These are phyloP conservation scores for Epistrophella euchroma DNA, from an alignment of 2,888 invertebrate genomes.

Conservation along the genomic window DNA sequence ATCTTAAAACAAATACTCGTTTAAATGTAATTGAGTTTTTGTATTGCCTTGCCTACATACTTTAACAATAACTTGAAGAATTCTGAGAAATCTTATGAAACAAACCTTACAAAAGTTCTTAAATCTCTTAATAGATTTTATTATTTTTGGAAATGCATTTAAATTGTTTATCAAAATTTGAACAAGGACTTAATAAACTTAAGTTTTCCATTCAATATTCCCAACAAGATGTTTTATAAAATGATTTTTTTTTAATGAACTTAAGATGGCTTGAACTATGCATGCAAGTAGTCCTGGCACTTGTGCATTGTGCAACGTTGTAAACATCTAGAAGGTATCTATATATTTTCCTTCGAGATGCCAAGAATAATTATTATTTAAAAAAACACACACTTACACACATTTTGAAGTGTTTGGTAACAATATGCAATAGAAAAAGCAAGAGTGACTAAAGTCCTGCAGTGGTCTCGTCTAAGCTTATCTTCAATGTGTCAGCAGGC, in stretches of 20 bases:
- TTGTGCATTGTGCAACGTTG: slow-evolving; percentile 36
- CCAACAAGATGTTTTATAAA: slow-evolving; percentile 9
- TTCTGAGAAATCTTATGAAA: too few species aligned
- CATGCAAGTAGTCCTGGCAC: slow-evolving; percentile 33
- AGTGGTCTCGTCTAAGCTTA: slow-evolving; percentile 47
- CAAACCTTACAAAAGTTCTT: neutral
- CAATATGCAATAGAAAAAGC: neutral
- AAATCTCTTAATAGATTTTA: neutral
- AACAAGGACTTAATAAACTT: slow-evolving; percentile 20
- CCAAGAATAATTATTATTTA: slow-evolving; percentile 66
- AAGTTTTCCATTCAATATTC: slow-evolving; percentile 10
- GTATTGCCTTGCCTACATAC: too few species aligned
- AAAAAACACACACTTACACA: slow-evolving; percentile 24
- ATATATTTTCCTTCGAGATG: slow-evolving; percentile 35
- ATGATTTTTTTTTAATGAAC: slow-evolving; percentile 35
- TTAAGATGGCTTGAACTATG: slow-evolving; percentile 24
- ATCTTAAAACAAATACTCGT: too few species aligned
- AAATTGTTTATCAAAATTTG: slow-evolving; percentile 12
- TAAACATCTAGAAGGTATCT: slow-evolving; percentile 38
- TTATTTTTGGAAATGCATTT: neutral
- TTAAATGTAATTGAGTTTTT: too few species aligned
- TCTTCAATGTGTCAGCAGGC: slow-evolving; percentile 54
- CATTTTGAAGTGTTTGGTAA: slow-evolving; percentile 8
- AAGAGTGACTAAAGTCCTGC: slow-evolving; percentile 23
- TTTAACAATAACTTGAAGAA: neutral